These are phyloP conservation scores for Poeciliopsis paucimaculata DNA, from an alignment of 2,797 vertebrate genomes.

Conservation along the genomic window DNA sequence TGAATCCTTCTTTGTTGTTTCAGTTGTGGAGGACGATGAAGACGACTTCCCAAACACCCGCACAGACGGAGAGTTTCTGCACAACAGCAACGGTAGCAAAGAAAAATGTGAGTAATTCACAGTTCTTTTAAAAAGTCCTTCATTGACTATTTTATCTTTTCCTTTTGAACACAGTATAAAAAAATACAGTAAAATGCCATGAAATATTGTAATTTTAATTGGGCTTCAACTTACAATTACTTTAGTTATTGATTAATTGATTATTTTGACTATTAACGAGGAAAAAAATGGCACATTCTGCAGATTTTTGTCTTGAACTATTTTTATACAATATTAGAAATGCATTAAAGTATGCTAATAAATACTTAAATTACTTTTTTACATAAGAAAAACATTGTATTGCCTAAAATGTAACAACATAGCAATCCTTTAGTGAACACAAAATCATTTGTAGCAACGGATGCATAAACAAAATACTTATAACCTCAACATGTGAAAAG, in stretches of 20 bases:
- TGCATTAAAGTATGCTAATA: neutral
- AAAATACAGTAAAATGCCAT: neutral
- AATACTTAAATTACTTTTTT: neutral
- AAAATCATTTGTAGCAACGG: no score
- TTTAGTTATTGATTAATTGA: neutral
- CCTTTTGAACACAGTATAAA: neutral
- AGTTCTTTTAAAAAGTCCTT: neutral
- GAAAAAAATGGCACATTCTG: neutral
- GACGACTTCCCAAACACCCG: conserved; percentile 91
- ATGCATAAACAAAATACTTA: neutral
- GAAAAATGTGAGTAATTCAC: conserved; percentile 88
- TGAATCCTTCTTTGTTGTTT: conserved; percentile 39
- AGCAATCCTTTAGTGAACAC: no score
- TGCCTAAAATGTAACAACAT: no score
- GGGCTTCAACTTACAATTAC: neutral
- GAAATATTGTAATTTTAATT: neutral
- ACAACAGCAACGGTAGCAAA: conserved; percentile 88
- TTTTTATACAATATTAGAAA: neutral
- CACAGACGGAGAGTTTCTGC: conserved; percentile 89
- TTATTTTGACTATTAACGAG: neutral
- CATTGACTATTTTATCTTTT: neutral
- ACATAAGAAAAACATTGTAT: neutral
- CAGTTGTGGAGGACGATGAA: conserved; percentile 96
- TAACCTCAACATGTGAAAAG: neutral
- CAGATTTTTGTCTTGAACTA: neutral